Evolutionary conservation across 2,888 invertebrate species (phyloP), one percentile per base, ranked within the genome.

Genomic region (Platycheirus albimanus): DNA sequence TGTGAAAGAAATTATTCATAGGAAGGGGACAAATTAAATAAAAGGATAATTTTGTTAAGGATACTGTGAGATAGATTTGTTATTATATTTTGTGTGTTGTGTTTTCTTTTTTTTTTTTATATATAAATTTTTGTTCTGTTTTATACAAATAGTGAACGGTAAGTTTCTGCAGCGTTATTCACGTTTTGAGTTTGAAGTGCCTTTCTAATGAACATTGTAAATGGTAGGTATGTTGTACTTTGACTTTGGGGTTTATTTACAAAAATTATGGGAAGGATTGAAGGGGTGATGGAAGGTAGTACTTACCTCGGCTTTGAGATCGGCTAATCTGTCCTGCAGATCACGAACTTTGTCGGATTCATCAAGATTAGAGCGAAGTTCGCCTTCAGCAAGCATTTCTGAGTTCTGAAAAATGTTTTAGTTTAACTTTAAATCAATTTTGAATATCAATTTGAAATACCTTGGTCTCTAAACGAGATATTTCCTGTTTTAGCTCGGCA

Each of bases 331-430:
- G 91, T 98, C 97, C 91, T 98, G 97, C 83, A 98, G 92, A 87
- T 98, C 97, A 77, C 97, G 94, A 24, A 97, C 96, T 87, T 95
- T 94, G 85, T 97, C 97, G 63, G 95, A 95, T 88, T 97, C 96
- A 80, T 96, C 96, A 87, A 95, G 93, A 90, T 96, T 96, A 86
- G 95, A 96, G 81, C 97, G 93, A 64, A 98, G 92, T 91, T 98
- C 97, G 3, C 97, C 97, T 90, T 97, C 97, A 0, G 98, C 96
- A 24, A 97, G 93, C 93, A 98, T 95, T 91, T 98, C 98, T 90
- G 98, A 97, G 90, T 97, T 98, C 98, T 98, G 11, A 8, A 61
- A 6, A 43, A 7, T 1, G 8, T 8, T n/a, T 17, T 33, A 15
- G 19, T 1, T 19, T 17, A 17, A 19, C 7, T 30, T 33, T 0